Base-by-base conservation (phyloP, 2,113 vertebrate genomes). In the Hypanus sabinus region DNA sequence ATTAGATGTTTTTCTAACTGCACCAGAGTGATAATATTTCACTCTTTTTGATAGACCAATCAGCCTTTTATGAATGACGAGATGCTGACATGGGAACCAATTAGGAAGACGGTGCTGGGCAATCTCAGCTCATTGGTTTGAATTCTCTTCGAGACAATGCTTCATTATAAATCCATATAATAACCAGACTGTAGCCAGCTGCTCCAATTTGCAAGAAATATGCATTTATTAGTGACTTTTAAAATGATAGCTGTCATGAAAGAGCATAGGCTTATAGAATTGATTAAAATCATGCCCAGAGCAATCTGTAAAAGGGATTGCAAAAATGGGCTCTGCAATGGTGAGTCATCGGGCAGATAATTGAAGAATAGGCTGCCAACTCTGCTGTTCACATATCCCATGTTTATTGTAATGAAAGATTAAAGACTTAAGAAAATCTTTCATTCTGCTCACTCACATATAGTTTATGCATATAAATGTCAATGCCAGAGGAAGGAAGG, bases 111-210 rank as follows among this genome's bases (percentile, higher is more conserved):
- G 85, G 30, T 65, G 85, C n/a, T 90, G 60, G 30, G 60, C 85
- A 90, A 33, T 90, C 30, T 33, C 85, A 90, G n/a, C 85, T 90
- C 85, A 90, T 90, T 90, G 85, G n/a, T 90, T 65, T n/a, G 85
- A 65, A 90, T 65, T 90, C 60, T 36, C 30, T 90, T 65, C 12
- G n/a, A 68, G n/a, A 65, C 62, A 90, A 65, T 90, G n/a, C 60
- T 90, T 90, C 65, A 90, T 90, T 90, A 90, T 33, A n/a, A 90
- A 90, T 27, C 83, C n/a, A 12, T n/a, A 8, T 68, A 90, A 33
- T 90, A 90, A 68, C 60, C 12, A 6, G 60, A 90, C 65, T 65
- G 85, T 4, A 68, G 85, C 85, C 85, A 90, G 62, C 85, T 90
- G 85, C 85, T 90, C 85, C 60, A 90, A 90, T 90, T 90, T 65